phyloP scores from a whole-genome alignment of 2,888 invertebrate genomes.

The Ornithoptera alexandrae region DNA sequence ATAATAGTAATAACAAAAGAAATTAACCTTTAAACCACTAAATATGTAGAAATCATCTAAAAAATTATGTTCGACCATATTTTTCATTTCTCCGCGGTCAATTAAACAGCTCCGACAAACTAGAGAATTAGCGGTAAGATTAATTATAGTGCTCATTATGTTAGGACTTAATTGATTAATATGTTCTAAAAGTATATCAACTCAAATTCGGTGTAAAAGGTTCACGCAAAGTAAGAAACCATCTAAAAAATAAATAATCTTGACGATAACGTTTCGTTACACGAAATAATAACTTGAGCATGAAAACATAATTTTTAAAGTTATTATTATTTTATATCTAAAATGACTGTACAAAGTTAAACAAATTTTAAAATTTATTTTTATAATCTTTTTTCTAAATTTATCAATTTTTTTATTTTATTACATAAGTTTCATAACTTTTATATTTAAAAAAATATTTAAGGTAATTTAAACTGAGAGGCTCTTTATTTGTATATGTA shows the following conservation, averaged over 20 bases:
- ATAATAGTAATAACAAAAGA: not conserved
- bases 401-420: too few relatives aligned
- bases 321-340: too few relatives aligned
- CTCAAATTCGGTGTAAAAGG: not conserved
- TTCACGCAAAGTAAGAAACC: not conserved
- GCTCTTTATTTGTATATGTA: too few relatives aligned
- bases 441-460: too few relatives aligned
- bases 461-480: too few relatives aligned
- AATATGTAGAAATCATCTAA: constrained; percentile 54
- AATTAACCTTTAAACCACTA: constrained; percentile 53
- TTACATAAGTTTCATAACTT: too few relatives aligned
- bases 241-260: not conserved
- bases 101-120: constrained; percentile 65
- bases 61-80: constrained; percentile 62
- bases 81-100: constrained; percentile 62
- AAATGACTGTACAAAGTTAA: too few relatives aligned
- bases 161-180: not conserved
- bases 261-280: constrained; percentile 1
- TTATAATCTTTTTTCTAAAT: too few relatives aligned
- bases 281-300: not conserved
- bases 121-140: constrained; percentile 30
- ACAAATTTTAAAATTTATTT: too few relatives aligned
- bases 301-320: too few relatives aligned
- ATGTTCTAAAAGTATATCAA: not conserved
- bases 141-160: constrained; percentile 10